Evolutionary conservation across 2,113 vertebrate genomes (phyloP).

Genomic region (Gasterosteus aculeatus): DNA sequence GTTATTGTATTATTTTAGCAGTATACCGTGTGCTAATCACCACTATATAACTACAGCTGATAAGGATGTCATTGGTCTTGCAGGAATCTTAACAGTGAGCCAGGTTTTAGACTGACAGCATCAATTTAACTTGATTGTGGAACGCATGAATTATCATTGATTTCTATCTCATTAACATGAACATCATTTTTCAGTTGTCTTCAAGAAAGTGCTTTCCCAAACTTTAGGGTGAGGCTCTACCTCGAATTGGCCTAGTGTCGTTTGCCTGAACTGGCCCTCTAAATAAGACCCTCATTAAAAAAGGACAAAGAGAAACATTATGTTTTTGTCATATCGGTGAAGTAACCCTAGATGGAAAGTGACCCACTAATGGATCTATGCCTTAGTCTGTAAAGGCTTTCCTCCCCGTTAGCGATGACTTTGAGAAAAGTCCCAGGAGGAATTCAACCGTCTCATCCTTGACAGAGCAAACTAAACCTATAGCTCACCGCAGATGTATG

Average conservation of each 20-base stretch:
- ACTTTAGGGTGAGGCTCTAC: neutral
- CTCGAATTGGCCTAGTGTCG: neutral
- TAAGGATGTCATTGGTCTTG: neutral
- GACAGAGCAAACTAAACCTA: slow-evolving; percentile 34
- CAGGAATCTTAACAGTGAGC: neutral
- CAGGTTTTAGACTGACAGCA: neutral
- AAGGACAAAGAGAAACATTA: too few relatives aligned
- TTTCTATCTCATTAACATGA: neutral
- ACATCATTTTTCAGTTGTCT: neutral
- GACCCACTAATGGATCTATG: neutral
- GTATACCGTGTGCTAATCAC: neutral
- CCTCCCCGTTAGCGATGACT: neutral
- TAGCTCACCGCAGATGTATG: neutral
- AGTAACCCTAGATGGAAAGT: neutral
- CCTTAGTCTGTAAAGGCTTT: neutral
- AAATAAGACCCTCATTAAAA: neutral
- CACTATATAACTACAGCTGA: neutral
- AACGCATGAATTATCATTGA: neutral
- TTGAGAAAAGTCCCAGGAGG: neutral
- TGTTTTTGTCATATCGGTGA: neutral
- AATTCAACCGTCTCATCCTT: slow-evolving; percentile 12
- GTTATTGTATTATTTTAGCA: neutral
- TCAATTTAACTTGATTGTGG: neutral
- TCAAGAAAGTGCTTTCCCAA: neutral
- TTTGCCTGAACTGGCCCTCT: neutral